A percentile compares a stretch with the other conserved stretches of the same genome.
Conservation (phyloP, 2,113 vertebrate species). For the Tragelaphus scriptus region DNA sequence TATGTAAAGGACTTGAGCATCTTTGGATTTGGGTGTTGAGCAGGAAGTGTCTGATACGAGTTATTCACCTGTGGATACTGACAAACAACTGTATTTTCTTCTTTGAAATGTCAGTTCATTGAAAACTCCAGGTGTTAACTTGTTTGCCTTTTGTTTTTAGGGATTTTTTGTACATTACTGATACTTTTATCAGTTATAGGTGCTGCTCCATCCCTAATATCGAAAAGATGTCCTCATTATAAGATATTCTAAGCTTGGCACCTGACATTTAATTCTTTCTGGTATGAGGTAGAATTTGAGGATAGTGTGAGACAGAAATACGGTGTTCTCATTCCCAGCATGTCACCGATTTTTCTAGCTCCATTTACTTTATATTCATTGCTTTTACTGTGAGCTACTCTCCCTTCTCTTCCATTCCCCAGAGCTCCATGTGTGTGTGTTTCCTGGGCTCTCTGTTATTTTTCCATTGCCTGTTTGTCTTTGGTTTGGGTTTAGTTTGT, state of each 20-base stretch:
- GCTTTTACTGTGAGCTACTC: rapidly evolving
- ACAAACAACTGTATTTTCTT: background rate
- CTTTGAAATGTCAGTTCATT: background rate
- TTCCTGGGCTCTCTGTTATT: background rate
- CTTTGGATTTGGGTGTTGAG: background rate
- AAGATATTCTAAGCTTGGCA: background rate
- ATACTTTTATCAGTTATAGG: background rate
- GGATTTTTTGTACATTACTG: background rate
- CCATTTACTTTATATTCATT: too few species aligned
- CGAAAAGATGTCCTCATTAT: background rate
- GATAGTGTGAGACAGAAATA: background rate
- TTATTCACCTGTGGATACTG: background rate
- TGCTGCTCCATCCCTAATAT: background rate
- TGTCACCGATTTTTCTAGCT: too few species aligned
- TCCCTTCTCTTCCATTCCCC: too few species aligned
- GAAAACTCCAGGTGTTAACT: background rate
- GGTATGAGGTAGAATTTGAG: background rate
- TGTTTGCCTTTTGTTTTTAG: background rate
- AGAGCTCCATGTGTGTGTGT: background rate
- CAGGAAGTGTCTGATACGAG: background rate
- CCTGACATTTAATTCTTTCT: background rate
- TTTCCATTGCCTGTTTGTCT: too few species aligned
- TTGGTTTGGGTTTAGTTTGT: background rate
- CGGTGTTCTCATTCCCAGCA: rapidly evolving
- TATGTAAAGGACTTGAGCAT: background rate